These are phyloP conservation scores for Temnothorax rugatulus DNA, from an alignment of 2,888 invertebrate species.

Conservation along the genomic window DNA sequence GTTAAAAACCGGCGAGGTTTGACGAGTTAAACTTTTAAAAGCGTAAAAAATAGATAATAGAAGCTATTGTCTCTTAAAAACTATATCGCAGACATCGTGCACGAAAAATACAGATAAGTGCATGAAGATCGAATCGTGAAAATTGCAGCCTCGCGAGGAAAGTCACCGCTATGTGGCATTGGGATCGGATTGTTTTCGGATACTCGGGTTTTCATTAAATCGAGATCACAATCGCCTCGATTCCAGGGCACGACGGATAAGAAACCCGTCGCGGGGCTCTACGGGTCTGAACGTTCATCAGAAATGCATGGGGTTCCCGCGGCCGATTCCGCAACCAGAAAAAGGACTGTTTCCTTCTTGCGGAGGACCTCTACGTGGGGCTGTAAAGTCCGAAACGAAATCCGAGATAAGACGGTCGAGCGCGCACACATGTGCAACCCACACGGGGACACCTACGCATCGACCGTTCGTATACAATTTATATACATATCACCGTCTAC, in stretches of 20 bases:
- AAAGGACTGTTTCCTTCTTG: slow-evolving; percentile 70
- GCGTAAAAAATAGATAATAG: not conserved
- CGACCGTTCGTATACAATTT: slow-evolving; percentile 60
- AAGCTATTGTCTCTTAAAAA: not conserved
- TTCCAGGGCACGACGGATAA: slow-evolving; percentile 52
- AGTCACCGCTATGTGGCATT: slow-evolving; percentile 30
- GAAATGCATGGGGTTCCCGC: slow-evolving; percentile 83
- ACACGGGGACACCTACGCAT: slow-evolving; percentile 46
- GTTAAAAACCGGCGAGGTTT: not conserved
- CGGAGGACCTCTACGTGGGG: slow-evolving; percentile 53
- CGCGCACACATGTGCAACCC: slow-evolving; percentile 39
- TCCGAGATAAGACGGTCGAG: slow-evolving; percentile 76
- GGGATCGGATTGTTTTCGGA: slow-evolving; percentile 74
- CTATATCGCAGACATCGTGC: not conserved
- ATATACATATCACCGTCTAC: slow-evolving; percentile 54
- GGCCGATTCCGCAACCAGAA: slow-evolving; percentile 70
- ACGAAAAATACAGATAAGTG: not conserved
- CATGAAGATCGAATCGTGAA: slow-evolving; percentile 7
- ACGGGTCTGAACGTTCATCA: slow-evolving; percentile 79
- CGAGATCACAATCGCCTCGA: slow-evolving; percentile 80
- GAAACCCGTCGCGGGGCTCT: slow-evolving; percentile 50
- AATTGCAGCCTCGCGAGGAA: slow-evolving; percentile 31
- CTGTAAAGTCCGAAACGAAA: slow-evolving; percentile 76
- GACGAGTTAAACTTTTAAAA: not conserved
- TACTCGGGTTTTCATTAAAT: slow-evolving; percentile 81